Conservation (phyloP, 2,797 vertebrate species). For the Acipenser oxyrinchus region DNA sequence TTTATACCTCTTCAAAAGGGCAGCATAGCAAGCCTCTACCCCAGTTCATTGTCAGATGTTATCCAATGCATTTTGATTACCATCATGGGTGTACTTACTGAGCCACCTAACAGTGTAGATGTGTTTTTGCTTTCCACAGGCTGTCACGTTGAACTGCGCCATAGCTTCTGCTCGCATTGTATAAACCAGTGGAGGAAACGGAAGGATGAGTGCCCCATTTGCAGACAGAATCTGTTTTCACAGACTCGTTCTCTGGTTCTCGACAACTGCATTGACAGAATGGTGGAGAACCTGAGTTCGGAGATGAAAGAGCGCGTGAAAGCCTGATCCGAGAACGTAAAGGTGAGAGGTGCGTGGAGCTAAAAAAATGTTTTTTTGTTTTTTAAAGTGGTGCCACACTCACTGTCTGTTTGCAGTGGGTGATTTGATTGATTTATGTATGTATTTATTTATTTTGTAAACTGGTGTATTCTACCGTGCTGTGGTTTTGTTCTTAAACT, state of each 20-base stretch:
- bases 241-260: constrained; percentile 61
- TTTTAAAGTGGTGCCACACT: too few species aligned
- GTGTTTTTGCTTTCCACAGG: constrained; percentile 32
- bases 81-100: too few species aligned
- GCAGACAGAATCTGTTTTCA: constrained; percentile 55
- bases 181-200: constrained; percentile 60
- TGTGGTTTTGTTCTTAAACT: too few species aligned
- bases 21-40: not conserved
- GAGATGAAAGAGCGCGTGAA: constrained; percentile 48
- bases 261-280: constrained; percentile 64
- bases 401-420: too few species aligned
- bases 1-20: too few species aligned
- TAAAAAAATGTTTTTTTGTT: too few species aligned
- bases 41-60: not conserved
- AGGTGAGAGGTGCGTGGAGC: constrained; percentile 57
- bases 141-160: constrained; percentile 67
- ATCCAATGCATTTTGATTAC: too few species aligned
- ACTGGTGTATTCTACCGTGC: too few species aligned
- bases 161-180: constrained; percentile 66
- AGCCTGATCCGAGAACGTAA: constrained; percentile 51
- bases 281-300: constrained; percentile 57
- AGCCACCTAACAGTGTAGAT: too few species aligned
- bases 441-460: too few species aligned
- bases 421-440: too few species aligned
- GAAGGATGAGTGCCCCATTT: constrained; percentile 65